These are phyloP conservation scores for Turritopsis rubra DNA, from an alignment of 30 jellyfish, hydroid and myxozoan genomes.

Conservation along the genomic window DNA sequence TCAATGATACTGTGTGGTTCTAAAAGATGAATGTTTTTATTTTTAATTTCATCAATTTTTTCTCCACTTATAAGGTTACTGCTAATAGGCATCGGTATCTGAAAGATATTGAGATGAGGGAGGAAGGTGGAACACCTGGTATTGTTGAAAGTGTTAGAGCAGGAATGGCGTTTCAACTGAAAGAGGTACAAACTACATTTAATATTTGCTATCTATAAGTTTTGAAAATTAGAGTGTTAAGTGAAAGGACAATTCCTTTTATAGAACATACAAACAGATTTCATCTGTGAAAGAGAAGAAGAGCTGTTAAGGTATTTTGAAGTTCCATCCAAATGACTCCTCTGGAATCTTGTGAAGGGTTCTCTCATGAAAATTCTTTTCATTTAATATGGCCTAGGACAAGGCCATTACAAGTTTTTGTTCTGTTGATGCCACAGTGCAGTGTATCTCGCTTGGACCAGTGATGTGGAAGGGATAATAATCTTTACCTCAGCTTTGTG, in stretches of 20 bases:
- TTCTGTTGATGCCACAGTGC: no score
- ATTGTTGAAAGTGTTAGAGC: conserved; percentile 82
- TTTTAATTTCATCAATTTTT: neutral
- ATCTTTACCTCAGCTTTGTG: neutral
- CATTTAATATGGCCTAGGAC: no score
- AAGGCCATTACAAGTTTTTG: no score
- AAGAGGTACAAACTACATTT: conserved; percentile 43
- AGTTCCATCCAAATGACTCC: neutral
- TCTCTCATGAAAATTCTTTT: neutral
- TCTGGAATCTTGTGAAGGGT: neutral
- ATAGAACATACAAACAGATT: neutral
- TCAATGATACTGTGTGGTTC: neutral
- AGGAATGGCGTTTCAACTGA: conserved; percentile 81
- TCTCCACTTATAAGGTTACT: conserved; percentile 39
- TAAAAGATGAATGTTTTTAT: neutral
- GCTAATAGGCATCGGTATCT: conserved; percentile 62
- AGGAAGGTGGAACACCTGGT: conserved; percentile 95
- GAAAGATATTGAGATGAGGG: conserved; percentile 83
- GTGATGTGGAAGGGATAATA: no score
- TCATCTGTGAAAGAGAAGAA: conserved; percentile 36
- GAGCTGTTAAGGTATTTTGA: conserved; percentile 40
- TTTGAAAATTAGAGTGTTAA: neutral
- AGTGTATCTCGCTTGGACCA: no score
- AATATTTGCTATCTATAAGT: no score
- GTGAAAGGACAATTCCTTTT: neutral